phyloP scores from a whole-genome alignment of 2,113 vertebrate genomes.

The Rhea pennata region DNA sequence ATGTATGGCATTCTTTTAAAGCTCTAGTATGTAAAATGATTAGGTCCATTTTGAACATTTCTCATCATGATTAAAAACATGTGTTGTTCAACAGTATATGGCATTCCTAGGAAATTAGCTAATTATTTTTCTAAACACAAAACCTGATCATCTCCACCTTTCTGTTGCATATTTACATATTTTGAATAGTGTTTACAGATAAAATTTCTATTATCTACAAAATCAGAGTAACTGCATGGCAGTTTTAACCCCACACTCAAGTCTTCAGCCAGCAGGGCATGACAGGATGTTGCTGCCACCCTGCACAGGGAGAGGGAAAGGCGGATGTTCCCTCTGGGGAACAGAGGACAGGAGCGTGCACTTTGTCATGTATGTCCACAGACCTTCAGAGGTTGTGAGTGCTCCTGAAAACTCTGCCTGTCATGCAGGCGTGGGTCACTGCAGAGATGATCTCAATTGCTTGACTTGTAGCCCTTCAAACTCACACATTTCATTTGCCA shows the following conservation, averaged over 20 bases:
- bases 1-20: neutral
- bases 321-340: neutral
- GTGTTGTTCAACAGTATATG: neutral
- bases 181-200: neutral
- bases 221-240: neutral
- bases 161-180: neutral
- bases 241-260: neutral
- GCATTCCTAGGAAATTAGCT: neutral
- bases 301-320: neutral
- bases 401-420: neutral
- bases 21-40: neutral
- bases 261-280: neutral
- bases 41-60: neutral
- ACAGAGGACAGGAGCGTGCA: neutral
- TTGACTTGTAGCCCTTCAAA: neutral
- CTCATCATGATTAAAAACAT: neutral
- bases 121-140: neutral
- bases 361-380: neutral
- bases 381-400: neutral
- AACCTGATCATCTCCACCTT: neutral
- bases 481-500: neutral
- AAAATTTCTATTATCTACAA: neutral
- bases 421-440: neutral
- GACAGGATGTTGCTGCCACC: neutral
- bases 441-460: neutral